These are phyloP conservation scores for Helicorthomorpha holstii DNA, from an alignment of 1,140 invertebrate species.

Conservation along the genomic window DNA sequence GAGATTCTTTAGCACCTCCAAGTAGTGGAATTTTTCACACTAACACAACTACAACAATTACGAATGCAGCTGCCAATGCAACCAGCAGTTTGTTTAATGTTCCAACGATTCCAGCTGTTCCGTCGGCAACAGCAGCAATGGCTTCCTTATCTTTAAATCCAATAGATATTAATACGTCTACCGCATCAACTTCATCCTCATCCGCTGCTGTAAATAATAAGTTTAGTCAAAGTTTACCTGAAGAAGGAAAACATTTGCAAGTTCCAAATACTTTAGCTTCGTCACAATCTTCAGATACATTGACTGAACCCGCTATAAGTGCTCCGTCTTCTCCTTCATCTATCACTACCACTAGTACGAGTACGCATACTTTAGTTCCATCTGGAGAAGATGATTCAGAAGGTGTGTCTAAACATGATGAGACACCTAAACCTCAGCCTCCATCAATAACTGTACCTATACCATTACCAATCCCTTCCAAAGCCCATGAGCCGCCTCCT, in stretches of 20 bases:
- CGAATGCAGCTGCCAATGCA: constrained; percentile 11
- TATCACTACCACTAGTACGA: constrained; percentile 47
- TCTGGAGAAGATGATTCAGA: constrained; percentile 1
- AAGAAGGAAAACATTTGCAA: constrained; percentile 21
- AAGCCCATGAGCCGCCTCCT: no score
- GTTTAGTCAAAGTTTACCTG: not conserved
- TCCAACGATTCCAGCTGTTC: not conserved
- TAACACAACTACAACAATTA: not conserved
- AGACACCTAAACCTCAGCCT: not conserved
- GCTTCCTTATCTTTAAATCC: constrained; percentile 7
- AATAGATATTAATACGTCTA: no score
- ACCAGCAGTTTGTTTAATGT: not conserved
- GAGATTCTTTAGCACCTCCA: not conserved
- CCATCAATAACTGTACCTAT: not conserved
- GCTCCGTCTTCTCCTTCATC: constrained; percentile 45
- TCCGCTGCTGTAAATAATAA: not conserved
- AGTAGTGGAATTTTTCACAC: not conserved
- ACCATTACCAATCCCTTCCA: not conserved
- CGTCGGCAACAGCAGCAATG: constrained; percentile 1
- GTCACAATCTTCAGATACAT: constrained; percentile 52
- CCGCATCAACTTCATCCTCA: not conserved
- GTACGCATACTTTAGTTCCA: constrained; percentile 40
- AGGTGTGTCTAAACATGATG: not conserved
- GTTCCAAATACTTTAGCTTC: constrained; percentile 48
- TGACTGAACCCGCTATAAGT: constrained; percentile 42